Percentiles rank a stretch among this genome's conserved stretches.
Conservation (phyloP, 92 coral and sea anemone species). For the Chrysogorgia sp. region DNA sequence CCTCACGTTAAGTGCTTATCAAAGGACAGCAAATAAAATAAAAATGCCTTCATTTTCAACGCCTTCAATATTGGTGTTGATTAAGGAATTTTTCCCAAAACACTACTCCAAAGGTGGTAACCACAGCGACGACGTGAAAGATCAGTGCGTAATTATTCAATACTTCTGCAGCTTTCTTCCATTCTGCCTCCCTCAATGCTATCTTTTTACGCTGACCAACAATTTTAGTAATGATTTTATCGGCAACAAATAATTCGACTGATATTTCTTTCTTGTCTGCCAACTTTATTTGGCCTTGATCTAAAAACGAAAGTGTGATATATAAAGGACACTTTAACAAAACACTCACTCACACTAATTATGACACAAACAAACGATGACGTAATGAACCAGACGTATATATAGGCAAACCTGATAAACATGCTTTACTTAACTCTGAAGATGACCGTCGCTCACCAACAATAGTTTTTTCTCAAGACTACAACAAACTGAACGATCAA, state of each 20-base stretch:
- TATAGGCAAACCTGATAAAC: too few species aligned
- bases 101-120: slow-evolving; percentile 50
- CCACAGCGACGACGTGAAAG: slow-evolving; percentile 67
- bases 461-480: too few species aligned
- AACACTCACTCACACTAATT: too few species aligned
- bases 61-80: not conserved
- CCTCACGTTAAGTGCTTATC: too few species aligned
- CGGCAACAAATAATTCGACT: not conserved
- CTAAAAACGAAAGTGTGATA: too few species aligned
- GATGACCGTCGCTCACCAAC: too few species aligned
- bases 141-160: slow-evolving; percentile 79
- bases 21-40: too few species aligned
- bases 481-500: too few species aligned
- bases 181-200: slow-evolving; percentile 76
- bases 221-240: not conserved
- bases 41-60: not conserved
- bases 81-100: slow-evolving; percentile 28
- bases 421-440: too few species aligned
- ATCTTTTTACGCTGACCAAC: slow-evolving; percentile 51
- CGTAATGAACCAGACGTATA: too few species aligned
- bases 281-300: not conserved
- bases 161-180: slow-evolving; percentile 88
- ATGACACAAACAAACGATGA: too few species aligned
- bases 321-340: too few species aligned
- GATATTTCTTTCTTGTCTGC: not conserved